Evolutionary conservation across 1,140 invertebrate species (phyloP).

Genomic region (Pseudachorutes palmiensis): DNA sequence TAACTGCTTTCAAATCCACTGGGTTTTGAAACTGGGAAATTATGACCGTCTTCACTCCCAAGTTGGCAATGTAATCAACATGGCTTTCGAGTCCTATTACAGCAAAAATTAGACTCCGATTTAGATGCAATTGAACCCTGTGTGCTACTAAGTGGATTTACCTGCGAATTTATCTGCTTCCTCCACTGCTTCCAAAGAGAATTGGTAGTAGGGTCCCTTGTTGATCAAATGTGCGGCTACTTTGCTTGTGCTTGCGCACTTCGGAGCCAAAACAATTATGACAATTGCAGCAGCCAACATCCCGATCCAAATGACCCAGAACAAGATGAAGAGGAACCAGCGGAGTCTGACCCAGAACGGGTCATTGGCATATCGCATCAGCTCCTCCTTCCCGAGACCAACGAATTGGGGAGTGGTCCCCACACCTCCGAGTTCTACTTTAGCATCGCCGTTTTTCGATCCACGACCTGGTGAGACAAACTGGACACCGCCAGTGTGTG

Average conservation of each 20-base stretch:
- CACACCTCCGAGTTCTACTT: conserved; percentile 65
- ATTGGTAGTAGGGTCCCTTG: conserved; percentile 26
- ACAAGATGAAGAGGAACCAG: conserved; percentile 72
- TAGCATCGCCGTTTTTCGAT: conserved; percentile 68
- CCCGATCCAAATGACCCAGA: conserved; percentile 75
- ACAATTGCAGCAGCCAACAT: conserved; percentile 76
- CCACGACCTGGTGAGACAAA: conserved; percentile 52
- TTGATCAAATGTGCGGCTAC: neutral
- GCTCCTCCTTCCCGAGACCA: conserved; percentile 80
- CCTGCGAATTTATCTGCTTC: conserved; percentile 22
- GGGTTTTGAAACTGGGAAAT: conserved; percentile 45
- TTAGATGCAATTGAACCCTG: conserved; percentile 43
- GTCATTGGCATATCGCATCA: conserved; percentile 79
- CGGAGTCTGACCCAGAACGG: conserved; percentile 81
- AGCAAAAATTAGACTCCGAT: conserved; percentile 38
- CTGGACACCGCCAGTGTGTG: conserved; percentile 49
- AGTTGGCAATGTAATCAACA: conserved; percentile 43
- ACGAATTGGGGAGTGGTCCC: conserved; percentile 52
- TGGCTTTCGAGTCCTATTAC: conserved; percentile 43
- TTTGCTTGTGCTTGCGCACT: conserved; percentile 60
- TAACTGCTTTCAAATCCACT: conserved; percentile 44
- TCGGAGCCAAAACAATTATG: conserved; percentile 74
- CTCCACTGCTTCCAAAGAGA: conserved; percentile 21
- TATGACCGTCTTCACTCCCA: conserved; percentile 44
- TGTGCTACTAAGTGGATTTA: too few species aligned